These are phyloP conservation scores for Phymanthus crucifer DNA, from an alignment of 92 coral and sea anemone species.

Conservation along the genomic window DNA sequence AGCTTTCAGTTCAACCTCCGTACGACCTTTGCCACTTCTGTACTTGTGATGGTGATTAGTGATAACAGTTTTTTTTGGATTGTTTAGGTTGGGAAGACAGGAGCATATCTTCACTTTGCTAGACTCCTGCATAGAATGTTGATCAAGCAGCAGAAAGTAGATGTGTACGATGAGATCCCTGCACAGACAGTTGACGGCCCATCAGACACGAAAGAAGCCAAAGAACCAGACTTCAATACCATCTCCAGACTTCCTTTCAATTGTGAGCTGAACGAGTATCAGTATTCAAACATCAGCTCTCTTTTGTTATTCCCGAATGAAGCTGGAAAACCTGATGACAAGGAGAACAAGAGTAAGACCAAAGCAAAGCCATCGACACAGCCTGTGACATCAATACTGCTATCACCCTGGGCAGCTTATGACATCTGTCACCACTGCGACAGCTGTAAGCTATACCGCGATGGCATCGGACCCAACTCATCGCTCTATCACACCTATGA, in stretches of 20 bases:
- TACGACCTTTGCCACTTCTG: too few relatives aligned
- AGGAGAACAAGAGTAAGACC: slow-evolving; percentile 18
- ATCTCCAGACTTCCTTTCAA: slow-evolving; percentile 62
- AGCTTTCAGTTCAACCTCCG: too few relatives aligned
- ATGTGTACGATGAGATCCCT: slow-evolving; percentile 77
- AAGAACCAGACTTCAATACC: slow-evolving; percentile 55
- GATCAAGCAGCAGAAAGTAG: slow-evolving; percentile 86
- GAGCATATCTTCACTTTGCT: slow-evolving; percentile 83
- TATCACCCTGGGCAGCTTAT: slow-evolving; percentile 78
- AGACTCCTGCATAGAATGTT: slow-evolving; percentile 82
- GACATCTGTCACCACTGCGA: slow-evolving; percentile 96
- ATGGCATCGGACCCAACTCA: slow-evolving; percentile 82
- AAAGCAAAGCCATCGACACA: slow-evolving; percentile 42
- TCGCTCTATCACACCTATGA: slow-evolving; percentile 62
- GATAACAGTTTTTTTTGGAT: too few relatives aligned
- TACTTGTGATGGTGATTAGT: too few relatives aligned
- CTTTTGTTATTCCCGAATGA: slow-evolving; percentile 38
- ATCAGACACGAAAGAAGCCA: slow-evolving; percentile 39
- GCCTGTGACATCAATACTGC: slow-evolving; percentile 74
- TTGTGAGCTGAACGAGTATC: slow-evolving; percentile 50
- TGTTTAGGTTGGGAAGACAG: slow-evolving; percentile 88
- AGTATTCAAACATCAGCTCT: slow-evolving; percentile 59
- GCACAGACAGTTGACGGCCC: slow-evolving; percentile 17
- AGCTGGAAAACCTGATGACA: slow-evolving; percentile 30
- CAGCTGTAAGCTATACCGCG: slow-evolving; percentile 91